A percentile compares a stretch with the other conserved stretches of the same genome.
phyloP scores from a whole-genome alignment of 2,113 vertebrate species.

The Tamias sibiricus region DNA sequence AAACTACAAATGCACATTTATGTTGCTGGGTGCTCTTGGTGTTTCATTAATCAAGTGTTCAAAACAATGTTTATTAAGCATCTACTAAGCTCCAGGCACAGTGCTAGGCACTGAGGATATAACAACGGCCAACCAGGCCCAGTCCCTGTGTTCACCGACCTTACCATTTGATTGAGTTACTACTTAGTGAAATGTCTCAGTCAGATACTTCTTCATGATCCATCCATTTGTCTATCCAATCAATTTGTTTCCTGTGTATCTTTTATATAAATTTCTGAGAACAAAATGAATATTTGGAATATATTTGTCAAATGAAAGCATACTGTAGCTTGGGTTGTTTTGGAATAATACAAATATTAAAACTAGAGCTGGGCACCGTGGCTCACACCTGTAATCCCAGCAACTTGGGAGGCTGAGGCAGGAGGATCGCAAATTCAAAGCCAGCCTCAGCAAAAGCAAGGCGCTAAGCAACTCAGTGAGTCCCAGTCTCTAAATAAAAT shows the following conservation, averaged over 20 bases:
- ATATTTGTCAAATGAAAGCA: background rate
- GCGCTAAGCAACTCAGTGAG: no score
- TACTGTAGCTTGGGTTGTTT: background rate
- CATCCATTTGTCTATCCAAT: background rate
- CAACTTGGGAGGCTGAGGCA: no score
- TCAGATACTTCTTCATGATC: background rate
- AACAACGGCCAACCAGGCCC: background rate
- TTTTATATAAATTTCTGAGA: constrained; percentile 18
- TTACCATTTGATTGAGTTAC: background rate
- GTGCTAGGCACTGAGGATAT: background rate
- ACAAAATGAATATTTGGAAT: background rate
- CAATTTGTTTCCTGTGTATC: background rate
- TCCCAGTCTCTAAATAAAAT: no score
- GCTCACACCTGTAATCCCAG: no score
- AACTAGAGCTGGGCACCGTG: background rate
- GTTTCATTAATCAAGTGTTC: background rate
- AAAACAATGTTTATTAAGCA: background rate
- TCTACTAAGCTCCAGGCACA: background rate
- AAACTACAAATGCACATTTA: background rate
- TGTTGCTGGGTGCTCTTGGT: background rate
- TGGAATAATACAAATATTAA: background rate
- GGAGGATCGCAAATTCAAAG: no score
- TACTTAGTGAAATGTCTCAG: background rate
- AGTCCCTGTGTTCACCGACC: background rate
- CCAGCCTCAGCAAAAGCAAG: no score